A percentile compares a stretch with the other conserved stretches of the same genome.
Evolutionary conservation across 23 tunicate genomes (phyloP).

Genomic region (Halocynthia roretzi): DNA sequence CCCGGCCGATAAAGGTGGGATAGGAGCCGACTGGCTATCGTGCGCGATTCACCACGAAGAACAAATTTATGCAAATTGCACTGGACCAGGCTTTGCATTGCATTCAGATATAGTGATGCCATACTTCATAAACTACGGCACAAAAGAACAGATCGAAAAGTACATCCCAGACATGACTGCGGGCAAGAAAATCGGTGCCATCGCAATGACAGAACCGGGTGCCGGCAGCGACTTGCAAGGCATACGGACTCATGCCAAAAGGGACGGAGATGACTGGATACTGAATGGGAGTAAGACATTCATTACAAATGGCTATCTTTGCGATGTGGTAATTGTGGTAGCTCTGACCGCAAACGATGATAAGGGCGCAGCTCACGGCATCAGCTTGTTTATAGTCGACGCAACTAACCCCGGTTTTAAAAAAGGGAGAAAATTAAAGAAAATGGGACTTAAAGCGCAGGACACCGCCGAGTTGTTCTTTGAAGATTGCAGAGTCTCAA

Average conservation of each 20-base stretch:
- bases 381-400: conserved; percentile 83
- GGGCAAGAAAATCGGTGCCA: conserved; percentile 80
- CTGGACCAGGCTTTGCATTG: conserved; percentile 88
- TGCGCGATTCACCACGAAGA: conserved; percentile 96
- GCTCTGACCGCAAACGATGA: conserved; percentile 83
- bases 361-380: conserved; percentile 87
- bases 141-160: conserved; percentile 78
- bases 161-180: conserved; percentile 93
- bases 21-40: conserved; percentile 95
- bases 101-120: conserved; percentile 96
- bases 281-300: conserved; percentile 92
- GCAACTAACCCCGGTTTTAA: conserved; percentile 71
- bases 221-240: conserved; percentile 99
- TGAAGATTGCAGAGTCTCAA: conserved; percentile 82
- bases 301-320: conserved; percentile 93
- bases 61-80: conserved; percentile 68
- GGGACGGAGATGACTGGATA: conserved; percentile 92
- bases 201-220: conserved; percentile 68
- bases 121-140: conserved; percentile 89
- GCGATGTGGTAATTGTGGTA: conserved; percentile 78
- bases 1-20: conserved; percentile 88
- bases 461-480: conserved; percentile 96
- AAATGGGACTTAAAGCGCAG: conserved; percentile 93
- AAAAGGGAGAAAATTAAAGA: conserved; percentile 84
- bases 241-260: conserved; percentile 72